These are phyloP conservation scores for Homarus americanus DNA, from an alignment of 1,140 invertebrate genomes.

Conservation along the genomic window DNA sequence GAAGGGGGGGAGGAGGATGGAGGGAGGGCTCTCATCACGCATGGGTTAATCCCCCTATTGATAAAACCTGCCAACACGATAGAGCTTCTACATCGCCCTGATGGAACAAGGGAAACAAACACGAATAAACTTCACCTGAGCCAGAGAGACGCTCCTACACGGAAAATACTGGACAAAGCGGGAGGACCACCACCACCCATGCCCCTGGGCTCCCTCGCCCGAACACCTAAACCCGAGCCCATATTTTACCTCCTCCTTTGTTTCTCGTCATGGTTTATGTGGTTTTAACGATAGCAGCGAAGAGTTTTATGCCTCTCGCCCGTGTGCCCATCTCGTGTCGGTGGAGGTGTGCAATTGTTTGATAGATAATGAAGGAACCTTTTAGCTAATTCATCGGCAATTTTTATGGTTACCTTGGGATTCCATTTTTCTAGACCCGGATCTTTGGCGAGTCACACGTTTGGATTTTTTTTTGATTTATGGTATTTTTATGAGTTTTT, in stretches of 20 bases:
- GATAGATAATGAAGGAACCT: constrained; percentile 18
- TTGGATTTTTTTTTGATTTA: not conserved
- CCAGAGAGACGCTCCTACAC: too few species aligned
- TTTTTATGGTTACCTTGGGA: not conserved
- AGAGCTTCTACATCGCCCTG: not conserved
- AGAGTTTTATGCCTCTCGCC: constrained; percentile 8
- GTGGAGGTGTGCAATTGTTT: constrained; percentile 13
- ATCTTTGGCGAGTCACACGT: not conserved
- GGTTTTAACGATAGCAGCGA: constrained; percentile 19
- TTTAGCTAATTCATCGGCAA: constrained; percentile 28
- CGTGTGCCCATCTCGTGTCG: constrained; percentile 11
- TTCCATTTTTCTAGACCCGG: too few species aligned
- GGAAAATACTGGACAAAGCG: too few species aligned
- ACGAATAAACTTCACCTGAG: too few species aligned
- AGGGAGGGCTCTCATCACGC: too few species aligned
- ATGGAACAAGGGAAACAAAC: constrained; percentile 9
- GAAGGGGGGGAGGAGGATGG: too few species aligned
- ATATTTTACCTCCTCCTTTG: constrained; percentile 17
- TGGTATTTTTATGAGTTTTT: not conserved
- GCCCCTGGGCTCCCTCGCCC: too few species aligned
- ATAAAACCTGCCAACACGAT: not conserved
- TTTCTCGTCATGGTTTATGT: constrained; percentile 20
- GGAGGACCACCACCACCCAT: too few species aligned
- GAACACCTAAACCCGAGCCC: constrained; percentile 1
- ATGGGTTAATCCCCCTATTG: constrained; percentile 9